Evolutionary conservation across 2,113 vertebrate species (phyloP).

Genomic region (Gallinago undulata): DNA sequence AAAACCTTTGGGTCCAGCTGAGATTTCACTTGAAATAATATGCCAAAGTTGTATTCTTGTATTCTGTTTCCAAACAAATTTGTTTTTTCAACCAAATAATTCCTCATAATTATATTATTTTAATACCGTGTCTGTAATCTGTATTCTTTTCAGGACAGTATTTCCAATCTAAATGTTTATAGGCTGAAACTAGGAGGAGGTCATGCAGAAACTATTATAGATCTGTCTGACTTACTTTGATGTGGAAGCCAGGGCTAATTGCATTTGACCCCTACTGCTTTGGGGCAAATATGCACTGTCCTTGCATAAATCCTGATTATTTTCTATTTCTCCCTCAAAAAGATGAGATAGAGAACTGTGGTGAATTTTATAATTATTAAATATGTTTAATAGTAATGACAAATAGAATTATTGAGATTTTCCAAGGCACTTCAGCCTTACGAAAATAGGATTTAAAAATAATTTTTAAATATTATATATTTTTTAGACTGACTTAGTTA

Average conservation of each 20-base stretch:
- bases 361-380: not conserved
- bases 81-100: not conserved
- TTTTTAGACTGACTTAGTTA: not conserved
- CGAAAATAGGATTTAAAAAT: no score
- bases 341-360: not conserved
- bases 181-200: not conserved
- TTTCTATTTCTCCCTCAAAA: not conserved
- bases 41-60: not conserved
- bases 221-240: constrained; percentile 7
- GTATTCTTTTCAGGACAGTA: not conserved
- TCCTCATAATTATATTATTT: not conserved
- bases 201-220: not conserved
- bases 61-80: not conserved
- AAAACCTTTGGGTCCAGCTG: not conserved
- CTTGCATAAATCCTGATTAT: not conserved
- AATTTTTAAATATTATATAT: not conserved
- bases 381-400: not conserved
- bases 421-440: not conserved
- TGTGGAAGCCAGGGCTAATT: constrained; percentile 5
- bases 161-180: not conserved
- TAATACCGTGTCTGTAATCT: not conserved
- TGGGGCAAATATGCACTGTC: not conserved
- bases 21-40: not conserved
- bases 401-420: not conserved
- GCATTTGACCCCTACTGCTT: not conserved